These are phyloP conservation scores for Mesorhabditis belari DNA, from an alignment of 2,888 invertebrate genomes.

Conservation along the genomic window DNA sequence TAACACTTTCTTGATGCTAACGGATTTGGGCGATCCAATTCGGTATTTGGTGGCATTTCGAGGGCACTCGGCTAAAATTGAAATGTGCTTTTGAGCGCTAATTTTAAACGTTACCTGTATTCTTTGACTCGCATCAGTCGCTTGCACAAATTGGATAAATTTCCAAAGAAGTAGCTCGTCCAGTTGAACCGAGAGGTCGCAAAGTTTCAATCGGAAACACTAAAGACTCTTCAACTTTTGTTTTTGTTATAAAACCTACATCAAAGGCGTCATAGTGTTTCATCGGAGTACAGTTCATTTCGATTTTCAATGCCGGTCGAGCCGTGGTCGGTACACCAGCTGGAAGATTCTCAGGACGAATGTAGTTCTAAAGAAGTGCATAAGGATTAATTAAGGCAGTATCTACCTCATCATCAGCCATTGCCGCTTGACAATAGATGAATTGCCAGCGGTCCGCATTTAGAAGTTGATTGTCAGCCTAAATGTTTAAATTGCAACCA, in stretches of 20 bases:
- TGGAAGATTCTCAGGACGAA: slow-evolving; percentile 7
- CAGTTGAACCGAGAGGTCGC: slow-evolving; percentile 75
- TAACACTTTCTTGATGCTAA: slow-evolving; percentile 68
- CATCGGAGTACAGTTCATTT: slow-evolving; percentile 70
- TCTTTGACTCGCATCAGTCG: neutral
- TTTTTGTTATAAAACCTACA: slow-evolving; percentile 54
- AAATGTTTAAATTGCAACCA: too few species aligned
- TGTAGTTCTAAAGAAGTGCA: neutral
- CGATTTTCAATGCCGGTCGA: slow-evolving; percentile 72
- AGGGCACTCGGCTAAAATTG: neutral
- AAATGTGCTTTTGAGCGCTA: neutral
- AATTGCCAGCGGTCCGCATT: slow-evolving; percentile 78
- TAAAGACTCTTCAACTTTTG: too few species aligned
- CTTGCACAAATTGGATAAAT: slow-evolving; percentile 57
- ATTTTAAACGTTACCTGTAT: neutral
- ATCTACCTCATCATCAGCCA: slow-evolving; percentile 52
- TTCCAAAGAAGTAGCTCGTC: slow-evolving; percentile 79
- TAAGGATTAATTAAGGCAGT: neutral
- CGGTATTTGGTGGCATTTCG: slow-evolving; percentile 2
- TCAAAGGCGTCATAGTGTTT: slow-evolving; percentile 74
- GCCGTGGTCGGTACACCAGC: slow-evolving; percentile 16
- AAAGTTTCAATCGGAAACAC: slow-evolving; percentile 74
- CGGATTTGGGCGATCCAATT: slow-evolving; percentile 33
- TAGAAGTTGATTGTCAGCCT: slow-evolving; percentile 77
- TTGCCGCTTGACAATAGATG: slow-evolving; percentile 67